Evolutionary conservation across 1,140 invertebrate species (phyloP), one percentile per base, ranked within the genome.

Genomic region (Saxidomus purpurata): DNA sequence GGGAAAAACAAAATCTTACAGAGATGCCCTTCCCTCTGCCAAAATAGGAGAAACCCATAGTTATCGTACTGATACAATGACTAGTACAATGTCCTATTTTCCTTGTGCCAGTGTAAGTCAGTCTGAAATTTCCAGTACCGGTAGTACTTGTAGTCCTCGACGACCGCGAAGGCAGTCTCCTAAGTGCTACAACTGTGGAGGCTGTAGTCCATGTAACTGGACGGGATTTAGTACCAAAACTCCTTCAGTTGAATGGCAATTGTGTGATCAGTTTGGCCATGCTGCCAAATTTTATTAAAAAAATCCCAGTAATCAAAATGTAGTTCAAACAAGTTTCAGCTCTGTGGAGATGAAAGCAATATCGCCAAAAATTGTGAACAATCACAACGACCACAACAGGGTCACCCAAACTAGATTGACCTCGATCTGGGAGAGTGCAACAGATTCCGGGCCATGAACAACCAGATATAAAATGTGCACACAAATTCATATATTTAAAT

Each of bases 401-500:
- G 52, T 67, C 19, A 40, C 19, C 11, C 9, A 79, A 79, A 79
- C 43, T 79, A 31, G 52, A 6, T 11, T 1, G 79, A n/a, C 49
- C 79, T 38, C 8, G 79, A 43, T 13, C 49, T 36, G 52, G n/a
- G 55, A 61, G 4, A 6, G 38, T 28, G 38, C 31, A 15, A 0
- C 25, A 38, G 17, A 15, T 77, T 25, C 25, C 84, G 19, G 38
- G 43, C 34, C 84, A 52, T 22, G 43, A 8, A 4, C 1, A 55
- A 61, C 71, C 28, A 15, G 15, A 59, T 47, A 87, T 69, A 6
- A 25, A 3, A 8, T 25, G 3, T n/a, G n/a, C 25, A 8, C 74
- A 83, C 25, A 55, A 49, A 9, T 89, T 89, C 83, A 55, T 82
- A 40, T 79, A 89, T 89, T 83, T 89, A 19, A 89, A 76, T 89